Base-by-base conservation (phyloP, 2,797 vertebrate species). In the Natrix natrix region DNA sequence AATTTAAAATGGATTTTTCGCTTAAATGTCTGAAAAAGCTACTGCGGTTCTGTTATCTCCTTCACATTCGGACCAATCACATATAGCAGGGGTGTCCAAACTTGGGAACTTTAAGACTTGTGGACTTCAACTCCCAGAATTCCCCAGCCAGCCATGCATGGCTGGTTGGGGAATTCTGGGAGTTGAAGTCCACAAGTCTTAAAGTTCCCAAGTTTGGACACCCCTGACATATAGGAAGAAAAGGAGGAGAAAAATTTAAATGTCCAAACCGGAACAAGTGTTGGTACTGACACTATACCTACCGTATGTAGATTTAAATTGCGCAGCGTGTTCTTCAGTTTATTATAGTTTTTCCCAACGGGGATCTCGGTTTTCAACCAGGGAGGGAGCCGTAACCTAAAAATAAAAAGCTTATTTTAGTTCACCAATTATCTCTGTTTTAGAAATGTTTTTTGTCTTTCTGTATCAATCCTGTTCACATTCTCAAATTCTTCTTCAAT, bases 341-440 rank as follows among this genome's bases (percentile, higher is more conserved):
- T 98, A 97, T 99, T 99, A 96, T 98, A 99, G 97, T 99, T 99
- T 96, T 99, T 99, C 86, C 99, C 99, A 63, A 99, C 98, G 16
- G 99, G 99, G 96, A 99, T 99, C 97, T 99, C 97, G 0, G 99
- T 99, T 97, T 99, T 99, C 95, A 99, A 97, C 99, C 99, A 99
- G 0, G 99, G 99, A 95, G 99, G 99, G 92, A 99, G 98, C 52
- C 98, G 98, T 92, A 99, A 97, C 96, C 99, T 99, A 94, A 91
- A 66, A 86, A 86, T 7, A 74, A 88, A 88, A 88, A 95, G 93
- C 69, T 87, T 93, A 1, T 54, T 87, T 92, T 59, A 54, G 74
- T 48, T 24, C 20, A 11, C 37, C 74, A 24, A 83, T 22, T 22
- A 43, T 95, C 92, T 0, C 91, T 1, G 17, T 63, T 93, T 69